Base-by-base conservation (phyloP, 2,888 invertebrate species). In the Muscina levida region DNA sequence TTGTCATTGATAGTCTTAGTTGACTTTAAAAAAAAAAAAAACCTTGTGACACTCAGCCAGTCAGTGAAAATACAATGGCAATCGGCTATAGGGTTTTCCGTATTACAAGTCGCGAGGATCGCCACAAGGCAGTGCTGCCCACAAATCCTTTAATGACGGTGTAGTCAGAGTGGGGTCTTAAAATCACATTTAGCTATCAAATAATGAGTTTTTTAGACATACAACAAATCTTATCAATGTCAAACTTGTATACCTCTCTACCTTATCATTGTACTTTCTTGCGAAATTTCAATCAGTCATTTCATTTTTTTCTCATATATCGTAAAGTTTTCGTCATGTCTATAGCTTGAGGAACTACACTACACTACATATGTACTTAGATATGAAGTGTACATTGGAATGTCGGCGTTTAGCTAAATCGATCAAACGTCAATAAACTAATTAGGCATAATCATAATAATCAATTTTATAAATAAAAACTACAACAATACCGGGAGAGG, bases 391-490 rank as follows among this genome's bases (percentile, higher is more conserved):
- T 31, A n/a, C 2, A 1, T 3, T 53, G 10, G 24, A 10, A 6
- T 1, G 48, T 46, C 10, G 15, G 48, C 8, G 2, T 1, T 48
- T 19, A 4, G 2, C 4, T 19, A 76, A 82, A 84, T 83, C 82
- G 81, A 82, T 83, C 77, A 76, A 76, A 78, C 79, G 78, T 72
- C 82, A 82, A 82, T 82, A 75, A 73, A 77, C 70, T 80, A 82
- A 82, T 80, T 82, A 70, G 53, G 72, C 66, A 73, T 70, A 79
- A 74, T 73, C 79, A 56, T 66, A 46, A 74, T 59, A 74, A 74
- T 74, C 70, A 74, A 74, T 74, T 39, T 71, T 74, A 48, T 70
- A 66, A 62, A 71, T 24, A 70, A 67, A 44, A 56, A 59, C n/a
- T 37, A 26, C 57, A 15, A 57, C 57, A 57, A 57, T 2, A 53